phyloP scores from a whole-genome alignment of 2,888 invertebrate genomes.

The Eremobia ochroleuca region DNA sequence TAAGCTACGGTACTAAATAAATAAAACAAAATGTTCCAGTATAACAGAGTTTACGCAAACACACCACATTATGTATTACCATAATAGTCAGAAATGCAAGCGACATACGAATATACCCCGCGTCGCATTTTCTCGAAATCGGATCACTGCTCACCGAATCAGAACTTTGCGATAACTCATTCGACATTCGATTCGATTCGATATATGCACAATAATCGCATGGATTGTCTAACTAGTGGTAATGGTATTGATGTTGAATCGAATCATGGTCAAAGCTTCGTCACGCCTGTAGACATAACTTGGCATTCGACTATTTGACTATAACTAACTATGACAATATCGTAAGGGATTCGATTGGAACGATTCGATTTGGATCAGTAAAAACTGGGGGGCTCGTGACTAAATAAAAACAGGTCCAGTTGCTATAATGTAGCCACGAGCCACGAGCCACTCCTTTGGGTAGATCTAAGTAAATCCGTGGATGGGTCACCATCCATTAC shows the following conservation, averaged over 20 bases:
- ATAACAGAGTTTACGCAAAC: neutral
- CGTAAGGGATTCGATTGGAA: neutral
- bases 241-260: conserved; percentile 20
- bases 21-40: neutral
- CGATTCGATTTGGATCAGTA: neutral
- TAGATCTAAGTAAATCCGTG: neutral
- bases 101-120: conserved; percentile 27
- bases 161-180: conserved; percentile 39
- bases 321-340: neutral
- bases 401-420: neutral
- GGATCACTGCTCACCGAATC: conserved; percentile 37
- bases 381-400: neutral
- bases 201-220: conserved; percentile 12
- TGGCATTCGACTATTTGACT: neutral
- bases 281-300: neutral
- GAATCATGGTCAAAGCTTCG: conserved; percentile 2
- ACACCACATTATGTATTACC: neutral
- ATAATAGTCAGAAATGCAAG: conserved; percentile 27
- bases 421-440: neutral
- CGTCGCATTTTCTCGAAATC: conserved; percentile 37
- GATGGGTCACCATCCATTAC: neutral
- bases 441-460: neutral
- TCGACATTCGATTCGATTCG: conserved; percentile 31
- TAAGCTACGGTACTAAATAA: neutral
- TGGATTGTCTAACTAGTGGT: conserved; percentile 22